These are phyloP conservation scores for Arnoldichthys spilopterus DNA, from an alignment of 2,797 vertebrate species.

Conservation along the genomic window DNA sequence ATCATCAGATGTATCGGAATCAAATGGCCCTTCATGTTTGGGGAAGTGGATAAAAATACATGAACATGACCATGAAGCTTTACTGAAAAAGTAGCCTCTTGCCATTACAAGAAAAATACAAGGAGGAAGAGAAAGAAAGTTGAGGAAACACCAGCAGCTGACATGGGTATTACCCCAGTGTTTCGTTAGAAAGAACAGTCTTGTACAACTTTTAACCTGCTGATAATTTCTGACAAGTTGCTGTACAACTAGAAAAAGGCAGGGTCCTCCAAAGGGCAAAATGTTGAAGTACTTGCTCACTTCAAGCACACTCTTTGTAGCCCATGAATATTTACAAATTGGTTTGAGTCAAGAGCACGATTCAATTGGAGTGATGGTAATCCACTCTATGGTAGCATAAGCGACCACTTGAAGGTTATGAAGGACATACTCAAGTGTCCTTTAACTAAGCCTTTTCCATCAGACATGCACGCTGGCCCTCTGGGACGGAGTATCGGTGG, in stretches of 20 bases:
- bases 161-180: neutral
- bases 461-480: neutral
- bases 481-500: neutral
- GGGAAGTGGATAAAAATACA: too few species aligned
- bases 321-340: neutral
- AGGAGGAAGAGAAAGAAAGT: too few species aligned
- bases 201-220: too few species aligned
- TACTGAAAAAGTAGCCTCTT: too few species aligned
- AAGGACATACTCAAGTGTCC: conserved; percentile 33
- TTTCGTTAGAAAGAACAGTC: neutral
- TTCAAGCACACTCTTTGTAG: neutral
- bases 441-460: neutral
- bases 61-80: too few species aligned
- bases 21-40: too few species aligned
- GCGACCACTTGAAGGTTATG: conserved; percentile 35
- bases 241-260: too few species aligned
- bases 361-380: conserved; percentile 57
- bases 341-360: neutral
- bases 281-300: neutral
- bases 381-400: conserved; percentile 59
- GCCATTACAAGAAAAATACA: too few species aligned
- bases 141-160: too few species aligned
- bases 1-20: too few species aligned
- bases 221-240: too few species aligned
- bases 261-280: neutral